Conservation (phyloP, 2,797 vertebrate genomes). For the Atherinosoma microstoma region DNA sequence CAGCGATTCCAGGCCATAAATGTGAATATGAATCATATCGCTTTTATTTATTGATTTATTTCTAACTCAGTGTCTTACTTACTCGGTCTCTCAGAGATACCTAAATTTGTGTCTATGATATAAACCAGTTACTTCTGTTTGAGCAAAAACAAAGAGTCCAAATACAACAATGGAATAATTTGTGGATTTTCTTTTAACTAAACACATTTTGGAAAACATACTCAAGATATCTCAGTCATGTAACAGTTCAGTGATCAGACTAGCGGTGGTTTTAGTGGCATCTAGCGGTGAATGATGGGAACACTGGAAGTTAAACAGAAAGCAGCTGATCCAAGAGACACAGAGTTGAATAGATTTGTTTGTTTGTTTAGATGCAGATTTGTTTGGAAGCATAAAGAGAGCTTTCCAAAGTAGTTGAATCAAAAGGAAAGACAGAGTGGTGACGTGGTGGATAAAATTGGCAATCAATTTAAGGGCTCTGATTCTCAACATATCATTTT, state of each 20-base stretch:
- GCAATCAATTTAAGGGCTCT: not conserved
- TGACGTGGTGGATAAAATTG: not conserved
- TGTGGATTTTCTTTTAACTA: not conserved
- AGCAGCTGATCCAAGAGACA: not conserved
- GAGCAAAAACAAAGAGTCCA: not conserved
- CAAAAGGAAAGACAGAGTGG: not conserved
- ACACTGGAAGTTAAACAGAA: not conserved
- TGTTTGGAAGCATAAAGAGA: not conserved
- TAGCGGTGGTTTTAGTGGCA: slow-evolving; percentile 37
- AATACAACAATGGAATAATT: not conserved
- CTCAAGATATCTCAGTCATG: not conserved
- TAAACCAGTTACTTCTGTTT: not conserved
- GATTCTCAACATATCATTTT: not conserved
- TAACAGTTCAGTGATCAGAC: not conserved
- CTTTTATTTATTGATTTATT: not conserved
- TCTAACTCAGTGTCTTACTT: not conserved
- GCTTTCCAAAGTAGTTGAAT: not conserved
- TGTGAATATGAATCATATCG: not conserved
- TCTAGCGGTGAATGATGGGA: slow-evolving; percentile 38
- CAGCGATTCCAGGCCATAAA: not conserved
- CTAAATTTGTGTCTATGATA: not conserved
- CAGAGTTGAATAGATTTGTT: not conserved
- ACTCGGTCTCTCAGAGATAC: not conserved
- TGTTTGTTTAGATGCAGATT: not conserved
- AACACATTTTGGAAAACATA: not conserved